Percentiles rank a stretch among this genome's conserved stretches.
Conservation (phyloP, 1,140 invertebrate genomes). For the Hydropsyche tenuis region DNA sequence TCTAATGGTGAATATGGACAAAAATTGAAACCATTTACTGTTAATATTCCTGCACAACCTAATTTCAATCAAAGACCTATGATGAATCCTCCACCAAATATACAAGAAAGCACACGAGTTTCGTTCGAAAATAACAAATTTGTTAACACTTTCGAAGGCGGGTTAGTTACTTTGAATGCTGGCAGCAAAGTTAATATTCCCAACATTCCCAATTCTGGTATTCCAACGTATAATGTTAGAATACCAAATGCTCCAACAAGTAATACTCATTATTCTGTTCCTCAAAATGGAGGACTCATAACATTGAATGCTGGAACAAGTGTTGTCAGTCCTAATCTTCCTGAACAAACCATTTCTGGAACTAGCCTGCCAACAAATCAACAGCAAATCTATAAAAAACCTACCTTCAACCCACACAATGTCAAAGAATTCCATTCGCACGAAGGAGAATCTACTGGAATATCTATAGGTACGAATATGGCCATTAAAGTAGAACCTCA, state of each 20-base stretch:
- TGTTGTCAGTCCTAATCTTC: slow-evolving; percentile 42
- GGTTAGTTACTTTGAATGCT: slow-evolving; percentile 46
- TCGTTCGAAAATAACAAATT: slow-evolving; percentile 41
- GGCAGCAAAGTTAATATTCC: slow-evolving; percentile 48
- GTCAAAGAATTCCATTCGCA: slow-evolving; percentile 44
- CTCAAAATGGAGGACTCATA: slow-evolving; percentile 46
- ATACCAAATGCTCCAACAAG: neutral
- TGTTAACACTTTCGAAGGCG: slow-evolving; percentile 45
- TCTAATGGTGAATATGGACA: slow-evolving; percentile 52
- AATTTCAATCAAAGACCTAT: slow-evolving; percentile 36
- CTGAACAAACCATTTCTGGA: slow-evolving; percentile 48
- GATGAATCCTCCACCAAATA: neutral
- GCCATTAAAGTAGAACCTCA: slow-evolving; percentile 59
- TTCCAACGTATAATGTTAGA: slow-evolving; percentile 11
- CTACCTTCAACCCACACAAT: slow-evolving; percentile 25
- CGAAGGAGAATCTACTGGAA: slow-evolving; percentile 55
- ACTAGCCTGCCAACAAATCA: slow-evolving; percentile 33
- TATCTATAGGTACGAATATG: slow-evolving; percentile 61
- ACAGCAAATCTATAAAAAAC: slow-evolving; percentile 25
- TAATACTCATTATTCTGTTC: slow-evolving; percentile 39
- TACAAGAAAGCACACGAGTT: neutral
- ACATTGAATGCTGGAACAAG: slow-evolving; percentile 46
- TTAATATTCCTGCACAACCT: slow-evolving; percentile 33
- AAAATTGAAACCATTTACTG: slow-evolving; percentile 42
- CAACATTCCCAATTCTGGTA: neutral